These are phyloP conservation scores for Clusia tigrina DNA, from an alignment of 2,888 invertebrate genomes.

Conservation along the genomic window DNA sequence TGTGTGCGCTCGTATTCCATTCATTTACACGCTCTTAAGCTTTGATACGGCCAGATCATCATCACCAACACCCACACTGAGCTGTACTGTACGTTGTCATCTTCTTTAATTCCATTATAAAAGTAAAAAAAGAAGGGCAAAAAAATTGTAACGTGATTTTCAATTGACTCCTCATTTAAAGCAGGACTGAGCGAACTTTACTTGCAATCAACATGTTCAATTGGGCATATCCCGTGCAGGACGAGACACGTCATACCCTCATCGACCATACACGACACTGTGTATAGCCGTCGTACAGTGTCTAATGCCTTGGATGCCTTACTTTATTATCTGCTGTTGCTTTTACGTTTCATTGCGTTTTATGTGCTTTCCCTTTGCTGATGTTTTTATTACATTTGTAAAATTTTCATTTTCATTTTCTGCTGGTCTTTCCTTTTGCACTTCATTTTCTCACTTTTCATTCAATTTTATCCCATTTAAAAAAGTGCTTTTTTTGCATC, in stretches of 20 bases:
- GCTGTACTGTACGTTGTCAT: neutral
- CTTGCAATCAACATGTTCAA: conserved; percentile 55
- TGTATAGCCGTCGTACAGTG: no score
- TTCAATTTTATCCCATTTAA: conserved; percentile 54
- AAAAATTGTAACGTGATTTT: conserved; percentile 56
- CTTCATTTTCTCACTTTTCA: conserved; percentile 56
- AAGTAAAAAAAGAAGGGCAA: no score
- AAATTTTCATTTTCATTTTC: neutral
- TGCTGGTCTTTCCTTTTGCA: conserved; percentile 25
- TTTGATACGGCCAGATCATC: no score
- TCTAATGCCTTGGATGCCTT: no score
- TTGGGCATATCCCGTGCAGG: conserved; percentile 50
- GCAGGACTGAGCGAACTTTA: neutral
- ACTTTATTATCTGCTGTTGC: conserved; percentile 32
- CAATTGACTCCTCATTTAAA: conserved; percentile 55
- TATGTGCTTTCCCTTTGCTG: conserved; percentile 56
- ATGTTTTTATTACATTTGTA: conserved; percentile 41
- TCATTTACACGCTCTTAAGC: no score
- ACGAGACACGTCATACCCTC: no score
- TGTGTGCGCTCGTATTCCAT: neutral
- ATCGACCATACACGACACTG: conserved; percentile 40
- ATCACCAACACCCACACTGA: no score
- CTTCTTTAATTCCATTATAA: conserved; percentile 51
- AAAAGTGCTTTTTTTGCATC: conserved; percentile 32
- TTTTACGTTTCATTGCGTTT: conserved; percentile 57